Base-by-base conservation (phyloP, 2,888 invertebrate genomes). In the Sarcophaga carnaria region DNA sequence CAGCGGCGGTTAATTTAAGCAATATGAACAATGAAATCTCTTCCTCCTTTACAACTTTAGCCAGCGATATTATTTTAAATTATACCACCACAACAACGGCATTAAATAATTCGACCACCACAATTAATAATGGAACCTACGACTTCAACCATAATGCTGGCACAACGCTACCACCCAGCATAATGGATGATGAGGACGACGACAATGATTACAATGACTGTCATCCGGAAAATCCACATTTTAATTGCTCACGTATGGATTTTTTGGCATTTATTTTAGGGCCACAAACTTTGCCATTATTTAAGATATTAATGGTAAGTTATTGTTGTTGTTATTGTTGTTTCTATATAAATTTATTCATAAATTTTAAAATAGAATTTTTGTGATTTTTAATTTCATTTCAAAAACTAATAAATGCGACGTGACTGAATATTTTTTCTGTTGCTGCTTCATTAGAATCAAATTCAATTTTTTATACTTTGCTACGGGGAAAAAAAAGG, bases 251-350 rank as follows among this genome's bases (percentile, higher is more conserved):
- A 6, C 94, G 95, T 85, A 94, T 95, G 20, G 95, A 95, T 88
- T 96, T 95, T 93, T 92, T 96, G 62, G 93, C 94, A 90, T 93
- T 92, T 87, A 92, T 94, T 89, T 94, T 96, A 92, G 97, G 96
- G 0, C 96, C 96, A 0, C 94, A 95, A 70, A 94, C 95, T 66
- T 91, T 96, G 83, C 95, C 96, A 0, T 90, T 95, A 47, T 91
- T 92, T 87, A 94, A 94, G 5, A 17, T 17, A 54, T 54, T 54
- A 22, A 93, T 92, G 92, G 93, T 93, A 88, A 91, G 93, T 91
- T 64, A 3, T 54, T 54, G 12, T 17, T 14, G 5, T 54, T 54
- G 17, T 54, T 54, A 54, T 54, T 54, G 14, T 4, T 54, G 1
- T 54, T 54, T 17, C 54, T 4, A 54, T 17, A 4, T 54, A 54